These are phyloP conservation scores for Agrotis segetum DNA, from an alignment of 2,888 invertebrate species.

Conservation along the genomic window DNA sequence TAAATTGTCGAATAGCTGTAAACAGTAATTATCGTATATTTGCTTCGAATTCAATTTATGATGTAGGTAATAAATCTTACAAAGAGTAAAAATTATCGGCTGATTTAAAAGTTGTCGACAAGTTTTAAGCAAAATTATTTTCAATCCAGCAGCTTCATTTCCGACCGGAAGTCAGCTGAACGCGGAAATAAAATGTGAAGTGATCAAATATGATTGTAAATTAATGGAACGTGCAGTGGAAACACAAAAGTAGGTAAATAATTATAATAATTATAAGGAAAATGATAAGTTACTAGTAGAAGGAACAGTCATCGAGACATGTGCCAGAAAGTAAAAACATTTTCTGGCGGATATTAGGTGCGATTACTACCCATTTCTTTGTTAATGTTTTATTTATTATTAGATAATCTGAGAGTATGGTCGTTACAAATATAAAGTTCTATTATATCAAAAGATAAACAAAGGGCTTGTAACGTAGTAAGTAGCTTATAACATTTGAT, in stretches of 20 bases:
- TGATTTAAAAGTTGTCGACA: background rate
- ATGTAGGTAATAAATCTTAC: background rate
- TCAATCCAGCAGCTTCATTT: conserved; percentile 8
- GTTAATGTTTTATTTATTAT: too few species aligned
- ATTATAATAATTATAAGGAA: background rate
- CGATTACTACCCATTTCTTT: background rate
- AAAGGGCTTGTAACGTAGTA: too few species aligned
- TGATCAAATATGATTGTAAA: conserved; percentile 3
- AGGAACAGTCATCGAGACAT: background rate
- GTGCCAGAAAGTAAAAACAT: background rate
- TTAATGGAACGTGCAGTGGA: background rate
- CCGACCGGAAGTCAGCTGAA: background rate
- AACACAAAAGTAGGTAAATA: background rate
- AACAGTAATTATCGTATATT: background rate
- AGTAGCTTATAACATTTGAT: too few species aligned
- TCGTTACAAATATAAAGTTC: background rate
- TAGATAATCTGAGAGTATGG: too few species aligned
- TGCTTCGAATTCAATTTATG: background rate
- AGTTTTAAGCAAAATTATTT: conserved; percentile 1
- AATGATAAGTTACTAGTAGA: background rate
- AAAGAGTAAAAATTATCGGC: background rate
- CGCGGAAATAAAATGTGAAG: conserved; percentile 16
- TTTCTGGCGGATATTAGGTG: too few species aligned
- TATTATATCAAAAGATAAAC: too few species aligned
- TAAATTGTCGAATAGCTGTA: conserved; percentile 1